A percentile compares a stretch with the other conserved stretches of the same genome.
phyloP scores from a whole-genome alignment of 2,888 invertebrate species.

The Sphecodes monilicornis region DNA sequence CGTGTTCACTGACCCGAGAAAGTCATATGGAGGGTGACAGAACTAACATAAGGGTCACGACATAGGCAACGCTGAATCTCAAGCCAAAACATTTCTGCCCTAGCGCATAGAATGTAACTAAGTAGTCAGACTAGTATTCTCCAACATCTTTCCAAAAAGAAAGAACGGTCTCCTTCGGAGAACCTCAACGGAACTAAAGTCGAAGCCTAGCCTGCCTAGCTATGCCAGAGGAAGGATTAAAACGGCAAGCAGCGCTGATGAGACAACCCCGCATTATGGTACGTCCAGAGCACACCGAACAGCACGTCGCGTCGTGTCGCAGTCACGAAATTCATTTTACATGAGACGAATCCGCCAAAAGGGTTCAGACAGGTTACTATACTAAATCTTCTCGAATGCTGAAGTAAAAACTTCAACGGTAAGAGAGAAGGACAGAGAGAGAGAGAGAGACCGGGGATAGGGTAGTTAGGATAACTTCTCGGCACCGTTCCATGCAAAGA shows the following conservation, averaged over 20 bases:
- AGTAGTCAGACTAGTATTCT: not conserved
- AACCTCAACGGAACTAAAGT: not conserved
- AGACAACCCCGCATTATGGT: not conserved
- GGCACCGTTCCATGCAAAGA: not conserved
- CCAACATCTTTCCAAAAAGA: not conserved
- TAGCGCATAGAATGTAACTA: not conserved
- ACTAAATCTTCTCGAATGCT: not conserved
- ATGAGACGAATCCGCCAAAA: not conserved
- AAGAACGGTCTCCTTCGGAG: not conserved
- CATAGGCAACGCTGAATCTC: not conserved
- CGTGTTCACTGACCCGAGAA: not conserved
- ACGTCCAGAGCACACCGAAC: not conserved
- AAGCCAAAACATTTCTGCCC: not conserved
- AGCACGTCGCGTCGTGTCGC: not conserved
- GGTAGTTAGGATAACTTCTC: not conserved
- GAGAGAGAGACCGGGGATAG: not conserved
- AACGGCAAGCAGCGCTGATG: not conserved
- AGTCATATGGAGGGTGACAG: not conserved
- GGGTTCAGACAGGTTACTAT: not conserved
- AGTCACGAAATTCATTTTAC: conserved; percentile 3
- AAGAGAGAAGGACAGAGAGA: not conserved
- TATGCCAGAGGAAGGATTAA: not conserved
- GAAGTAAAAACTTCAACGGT: not conserved
- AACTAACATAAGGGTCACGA: not conserved
- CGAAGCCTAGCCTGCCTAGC: not conserved